Conservation (phyloP, 1,140 invertebrate genomes). For the Microplitis mediator region DNA sequence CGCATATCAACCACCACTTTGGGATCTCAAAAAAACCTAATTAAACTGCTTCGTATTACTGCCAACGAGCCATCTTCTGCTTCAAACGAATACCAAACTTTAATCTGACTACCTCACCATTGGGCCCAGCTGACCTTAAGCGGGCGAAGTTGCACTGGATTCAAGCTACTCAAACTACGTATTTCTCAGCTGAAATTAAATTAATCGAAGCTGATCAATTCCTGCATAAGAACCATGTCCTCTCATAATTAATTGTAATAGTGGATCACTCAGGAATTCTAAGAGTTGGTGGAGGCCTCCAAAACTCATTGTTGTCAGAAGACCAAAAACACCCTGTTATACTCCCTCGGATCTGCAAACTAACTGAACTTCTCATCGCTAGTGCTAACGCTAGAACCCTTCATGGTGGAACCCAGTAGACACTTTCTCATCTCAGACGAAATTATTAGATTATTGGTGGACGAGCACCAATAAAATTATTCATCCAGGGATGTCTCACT, state of each 20-base stretch:
- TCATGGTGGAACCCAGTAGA: constrained; percentile 36
- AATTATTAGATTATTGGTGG: constrained; percentile 38
- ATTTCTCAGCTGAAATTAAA: not conserved
- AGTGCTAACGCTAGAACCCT: constrained; percentile 32
- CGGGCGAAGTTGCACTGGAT: not conserved
- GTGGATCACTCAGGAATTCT: not conserved
- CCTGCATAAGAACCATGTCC: not conserved
- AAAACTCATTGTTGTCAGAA: not conserved
- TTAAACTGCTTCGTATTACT: not conserved
- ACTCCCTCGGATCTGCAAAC: not conserved
- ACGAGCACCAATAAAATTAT: constrained; percentile 30
- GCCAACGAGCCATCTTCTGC: no score
- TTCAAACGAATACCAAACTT: not conserved
- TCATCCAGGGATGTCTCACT: constrained; percentile 29
- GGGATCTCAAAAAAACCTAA: not conserved
- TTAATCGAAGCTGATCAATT: not conserved
- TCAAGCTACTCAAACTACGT: not conserved
- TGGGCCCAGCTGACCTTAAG: not conserved
- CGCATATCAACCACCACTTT: not conserved
- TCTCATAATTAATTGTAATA: not conserved
- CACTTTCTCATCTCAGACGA: not conserved
- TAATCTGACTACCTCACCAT: not conserved
- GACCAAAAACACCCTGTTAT: not conserved
- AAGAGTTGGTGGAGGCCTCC: not conserved
- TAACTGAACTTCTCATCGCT: constrained; percentile 26